Evolutionary conservation across 2,888 invertebrate species (phyloP).

Genomic region (Neocrepidodera transversa): DNA sequence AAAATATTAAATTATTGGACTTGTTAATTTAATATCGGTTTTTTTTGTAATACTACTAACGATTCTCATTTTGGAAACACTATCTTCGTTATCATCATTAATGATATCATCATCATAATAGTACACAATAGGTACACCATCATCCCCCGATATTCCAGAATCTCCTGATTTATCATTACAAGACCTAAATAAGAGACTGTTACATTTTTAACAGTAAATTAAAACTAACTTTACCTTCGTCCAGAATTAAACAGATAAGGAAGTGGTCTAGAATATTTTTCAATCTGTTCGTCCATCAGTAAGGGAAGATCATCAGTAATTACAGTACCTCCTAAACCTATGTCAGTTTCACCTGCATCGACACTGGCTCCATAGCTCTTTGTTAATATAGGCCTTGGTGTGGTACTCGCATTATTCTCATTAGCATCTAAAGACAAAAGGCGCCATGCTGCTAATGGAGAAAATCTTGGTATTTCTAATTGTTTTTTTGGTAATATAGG

Average conservation of each 20-base stretch:
- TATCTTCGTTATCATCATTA: constrained; percentile 10
- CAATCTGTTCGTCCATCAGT: constrained; percentile 64
- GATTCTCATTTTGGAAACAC: neutral
- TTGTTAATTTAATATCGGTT: too few relatives aligned
- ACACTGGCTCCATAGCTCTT: neutral
- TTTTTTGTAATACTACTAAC: too few relatives aligned
- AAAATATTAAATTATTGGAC: too few relatives aligned
- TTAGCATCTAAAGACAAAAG: constrained; percentile 71
- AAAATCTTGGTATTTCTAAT: constrained; percentile 79
- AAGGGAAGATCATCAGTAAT: constrained; percentile 55
- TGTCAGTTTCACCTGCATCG: neutral
- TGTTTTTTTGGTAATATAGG: constrained; percentile 83
- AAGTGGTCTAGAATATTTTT: constrained; percentile 63
- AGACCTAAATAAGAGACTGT: constrained; percentile 43
- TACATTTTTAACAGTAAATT: neutral
- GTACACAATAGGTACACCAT: constrained; percentile 61
- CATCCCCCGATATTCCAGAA: constrained; percentile 84
- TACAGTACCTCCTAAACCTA: constrained; percentile 38
- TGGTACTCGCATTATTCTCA: constrained; percentile 31
- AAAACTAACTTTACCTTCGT: constrained; percentile 50
- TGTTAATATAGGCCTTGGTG: constrained; percentile 26
- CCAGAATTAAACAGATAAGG: constrained; percentile 62
- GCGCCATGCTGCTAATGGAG: constrained; percentile 84
- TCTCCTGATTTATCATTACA: constrained; percentile 80
- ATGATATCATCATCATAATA: constrained; percentile 62